phyloP scores from a whole-genome alignment of 2,113 vertebrate genomes.

The Cephalophus harveyi region DNA sequence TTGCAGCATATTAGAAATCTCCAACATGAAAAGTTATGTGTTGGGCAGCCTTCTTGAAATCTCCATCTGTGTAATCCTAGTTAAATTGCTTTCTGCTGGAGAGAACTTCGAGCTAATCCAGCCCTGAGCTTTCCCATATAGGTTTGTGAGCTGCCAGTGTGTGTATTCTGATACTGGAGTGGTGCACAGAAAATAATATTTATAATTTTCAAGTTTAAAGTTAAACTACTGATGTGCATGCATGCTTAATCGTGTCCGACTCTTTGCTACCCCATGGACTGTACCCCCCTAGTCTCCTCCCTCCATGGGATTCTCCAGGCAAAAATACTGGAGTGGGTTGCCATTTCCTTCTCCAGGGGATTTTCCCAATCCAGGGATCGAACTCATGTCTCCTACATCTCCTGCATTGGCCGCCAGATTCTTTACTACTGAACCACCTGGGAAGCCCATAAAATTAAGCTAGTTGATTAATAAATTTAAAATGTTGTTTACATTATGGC shows the following conservation, averaged over 20 bases:
- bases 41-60: background rate
- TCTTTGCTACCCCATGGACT: background rate
- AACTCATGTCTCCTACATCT: background rate
- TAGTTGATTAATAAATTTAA: background rate
- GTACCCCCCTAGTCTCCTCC: background rate
- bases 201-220: background rate
- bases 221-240: background rate
- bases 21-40: background rate
- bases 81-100: constrained; percentile 1
- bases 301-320: background rate
- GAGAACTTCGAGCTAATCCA: background rate
- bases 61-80: background rate
- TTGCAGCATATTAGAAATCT: background rate
- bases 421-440: background rate
- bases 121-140: background rate
- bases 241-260: rapidly evolving
- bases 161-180: background rate
- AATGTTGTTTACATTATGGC: background rate
- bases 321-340: background rate
- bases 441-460: constrained; percentile 18
- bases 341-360: background rate
- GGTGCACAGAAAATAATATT: background rate
- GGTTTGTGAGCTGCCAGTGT: background rate
- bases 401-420: background rate
- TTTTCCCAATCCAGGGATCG: rapidly evolving